A percentile compares a stretch with the other conserved stretches of the same genome.
Conservation (phyloP, 2,113 vertebrate genomes). For the Spheniscus mendiculus region DNA sequence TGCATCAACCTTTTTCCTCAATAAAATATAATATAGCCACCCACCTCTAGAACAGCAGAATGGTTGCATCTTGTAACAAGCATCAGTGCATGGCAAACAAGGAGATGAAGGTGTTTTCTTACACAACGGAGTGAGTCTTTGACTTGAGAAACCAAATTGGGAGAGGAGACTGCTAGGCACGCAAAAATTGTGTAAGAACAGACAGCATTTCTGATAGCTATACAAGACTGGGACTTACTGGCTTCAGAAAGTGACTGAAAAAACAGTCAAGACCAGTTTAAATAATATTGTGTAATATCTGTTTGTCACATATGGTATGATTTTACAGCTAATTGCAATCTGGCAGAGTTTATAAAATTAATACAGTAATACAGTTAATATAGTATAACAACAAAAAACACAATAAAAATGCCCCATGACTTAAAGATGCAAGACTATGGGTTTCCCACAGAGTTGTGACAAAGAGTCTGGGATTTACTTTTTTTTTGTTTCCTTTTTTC, state of each 20-base stretch:
- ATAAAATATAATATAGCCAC: neutral
- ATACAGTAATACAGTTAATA: neutral
- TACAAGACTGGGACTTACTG: neutral
- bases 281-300: neutral
- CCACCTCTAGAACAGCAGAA: neutral
- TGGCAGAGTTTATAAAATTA: neutral
- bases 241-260: neutral
- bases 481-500: neutral
- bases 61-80: neutral
- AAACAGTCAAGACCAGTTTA: neutral
- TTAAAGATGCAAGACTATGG: neutral
- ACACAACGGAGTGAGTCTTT: neutral
- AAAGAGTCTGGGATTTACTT: neutral
- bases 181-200: neutral
- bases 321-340: neutral
- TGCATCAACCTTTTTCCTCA: neutral
- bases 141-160: neutral
- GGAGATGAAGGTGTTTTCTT: neutral
- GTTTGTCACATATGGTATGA: neutral
- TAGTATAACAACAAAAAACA: neutral
- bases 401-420: neutral
- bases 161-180: neutral
- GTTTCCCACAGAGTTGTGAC: neutral
- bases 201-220: neutral
- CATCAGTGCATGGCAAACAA: neutral